A percentile compares a stretch with the other conserved stretches of the same genome.
These are phyloP conservation scores for Serinus canaria DNA, from an alignment of 2,113 vertebrate species.

Conservation along the genomic window DNA sequence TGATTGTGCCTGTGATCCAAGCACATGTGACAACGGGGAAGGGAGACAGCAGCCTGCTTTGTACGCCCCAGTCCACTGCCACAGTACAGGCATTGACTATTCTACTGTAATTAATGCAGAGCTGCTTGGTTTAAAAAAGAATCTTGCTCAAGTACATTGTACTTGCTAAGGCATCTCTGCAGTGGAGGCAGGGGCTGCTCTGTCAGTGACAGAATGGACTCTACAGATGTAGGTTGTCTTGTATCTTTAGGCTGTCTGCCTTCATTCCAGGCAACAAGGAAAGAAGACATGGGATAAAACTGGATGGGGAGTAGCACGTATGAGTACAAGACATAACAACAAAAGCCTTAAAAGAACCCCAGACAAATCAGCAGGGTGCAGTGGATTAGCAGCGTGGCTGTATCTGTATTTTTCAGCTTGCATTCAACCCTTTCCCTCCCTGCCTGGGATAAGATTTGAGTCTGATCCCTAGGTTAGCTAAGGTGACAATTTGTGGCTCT, in stretches of 20 bases:
- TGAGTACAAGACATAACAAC: not conserved
- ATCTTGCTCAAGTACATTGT: not conserved
- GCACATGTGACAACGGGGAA: constrained; percentile 28
- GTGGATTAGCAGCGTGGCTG: not conserved
- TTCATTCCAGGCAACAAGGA: not conserved
- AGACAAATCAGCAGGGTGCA: not conserved
- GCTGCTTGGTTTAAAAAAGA: constrained; percentile 31
- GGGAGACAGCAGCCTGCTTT: constrained; percentile 65
- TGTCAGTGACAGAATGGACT: not conserved
- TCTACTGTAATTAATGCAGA: constrained; percentile 65
- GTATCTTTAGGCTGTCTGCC: not conserved
- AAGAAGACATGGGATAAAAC: not conserved
- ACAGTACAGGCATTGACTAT: constrained; percentile 60
- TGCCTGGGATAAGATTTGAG: not conserved
- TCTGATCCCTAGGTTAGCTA: not conserved
- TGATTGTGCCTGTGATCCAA: constrained; percentile 27
- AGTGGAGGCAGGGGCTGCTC: not conserved
- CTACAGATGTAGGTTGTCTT: not conserved
- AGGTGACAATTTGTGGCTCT: not conserved
- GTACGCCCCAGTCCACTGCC: constrained; percentile 20
- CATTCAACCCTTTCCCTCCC: not conserved
- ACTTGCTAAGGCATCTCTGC: not conserved
- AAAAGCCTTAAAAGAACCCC: not conserved
- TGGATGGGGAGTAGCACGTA: not conserved
- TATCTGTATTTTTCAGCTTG: not conserved